Conservation (phyloP, 2,113 vertebrate species). For the Macquaria ambigua region DNA sequence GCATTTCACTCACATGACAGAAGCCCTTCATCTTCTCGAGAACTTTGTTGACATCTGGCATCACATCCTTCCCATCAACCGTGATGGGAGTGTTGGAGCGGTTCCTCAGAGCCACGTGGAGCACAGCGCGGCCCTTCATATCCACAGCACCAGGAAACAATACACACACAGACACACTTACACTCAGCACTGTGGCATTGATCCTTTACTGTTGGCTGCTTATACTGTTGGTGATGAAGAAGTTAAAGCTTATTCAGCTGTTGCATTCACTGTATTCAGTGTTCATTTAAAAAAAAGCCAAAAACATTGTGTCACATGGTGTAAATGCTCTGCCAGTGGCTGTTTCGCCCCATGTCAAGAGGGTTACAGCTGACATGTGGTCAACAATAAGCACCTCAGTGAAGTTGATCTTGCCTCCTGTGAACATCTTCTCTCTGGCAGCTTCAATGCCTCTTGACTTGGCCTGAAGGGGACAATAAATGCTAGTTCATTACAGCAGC, state of each 20-base stretch:
- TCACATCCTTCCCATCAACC: slow-evolving; percentile 94
- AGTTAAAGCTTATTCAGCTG: neutral
- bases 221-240: neutral
- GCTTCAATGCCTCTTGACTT: slow-evolving; percentile 92
- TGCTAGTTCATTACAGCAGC: neutral
- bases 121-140: slow-evolving; percentile 92
- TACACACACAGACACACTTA: neutral
- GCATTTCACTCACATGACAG: slow-evolving; percentile 87
- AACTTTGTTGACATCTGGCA: slow-evolving; percentile 95
- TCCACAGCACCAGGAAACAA: slow-evolving; percentile 24
- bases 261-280: neutral
- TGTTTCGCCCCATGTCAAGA: slow-evolving; percentile 16
- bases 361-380: neutral
- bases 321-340: neutral
- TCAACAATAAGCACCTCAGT: slow-evolving; percentile 89
- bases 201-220: neutral
- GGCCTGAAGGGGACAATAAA: slow-evolving; percentile 82
- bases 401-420: slow-evolving; percentile 96
- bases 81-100: slow-evolving; percentile 90
- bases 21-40: slow-evolving; percentile 97
- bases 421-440: slow-evolving; percentile 93
- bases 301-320: neutral
- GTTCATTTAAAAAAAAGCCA: neutral
- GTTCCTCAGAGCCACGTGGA: slow-evolving; percentile 96
- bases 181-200: neutral